These are phyloP conservation scores for Aphidius ervi DNA, from an alignment of 1,140 invertebrate genomes.

Conservation along the genomic window DNA sequence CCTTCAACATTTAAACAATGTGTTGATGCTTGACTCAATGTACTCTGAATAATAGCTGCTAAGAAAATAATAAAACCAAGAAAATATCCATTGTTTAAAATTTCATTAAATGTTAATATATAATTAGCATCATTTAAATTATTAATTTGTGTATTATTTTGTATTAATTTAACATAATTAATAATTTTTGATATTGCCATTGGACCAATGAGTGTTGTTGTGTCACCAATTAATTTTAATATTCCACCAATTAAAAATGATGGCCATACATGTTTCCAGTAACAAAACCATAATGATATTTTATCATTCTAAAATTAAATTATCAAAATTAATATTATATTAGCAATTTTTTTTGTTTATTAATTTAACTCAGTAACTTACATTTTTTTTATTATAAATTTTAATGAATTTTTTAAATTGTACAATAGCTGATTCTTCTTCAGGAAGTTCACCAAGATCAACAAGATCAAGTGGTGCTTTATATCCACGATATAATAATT, in stretches of 20 bases:
- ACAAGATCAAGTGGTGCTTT: constrained; percentile 62
- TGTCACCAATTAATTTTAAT: constrained; percentile 74
- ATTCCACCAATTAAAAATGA: constrained; percentile 69
- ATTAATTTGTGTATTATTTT: constrained; percentile 25
- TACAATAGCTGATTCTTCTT: constrained; percentile 56
- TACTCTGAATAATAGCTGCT: constrained; percentile 70
- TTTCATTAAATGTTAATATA: constrained; percentile 49
- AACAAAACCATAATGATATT: constrained; percentile 63
- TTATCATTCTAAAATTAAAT: constrained; percentile 24
- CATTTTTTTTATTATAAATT: constrained; percentile 52
- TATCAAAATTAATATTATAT: constrained; percentile 11
- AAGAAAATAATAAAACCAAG: constrained; percentile 70
- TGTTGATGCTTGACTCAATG: constrained; percentile 79
- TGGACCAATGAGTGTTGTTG: constrained; percentile 70
- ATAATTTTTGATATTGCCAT: constrained; percentile 72
- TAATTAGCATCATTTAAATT: constrained; percentile 17
- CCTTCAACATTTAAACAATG: constrained; percentile 78
- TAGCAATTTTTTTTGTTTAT: not conserved
- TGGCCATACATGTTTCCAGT: constrained; percentile 66
- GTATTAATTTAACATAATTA: constrained; percentile 55
- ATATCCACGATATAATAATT: constrained; percentile 65
- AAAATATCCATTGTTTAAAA: constrained; percentile 74
- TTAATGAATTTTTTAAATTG: constrained; percentile 56
- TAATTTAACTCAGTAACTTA: constrained; percentile 28
- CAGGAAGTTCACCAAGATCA: constrained; percentile 67